Evolutionary conservation across 2,888 invertebrate species (phyloP).

Genomic region (Drosophila demipolita): DNA sequence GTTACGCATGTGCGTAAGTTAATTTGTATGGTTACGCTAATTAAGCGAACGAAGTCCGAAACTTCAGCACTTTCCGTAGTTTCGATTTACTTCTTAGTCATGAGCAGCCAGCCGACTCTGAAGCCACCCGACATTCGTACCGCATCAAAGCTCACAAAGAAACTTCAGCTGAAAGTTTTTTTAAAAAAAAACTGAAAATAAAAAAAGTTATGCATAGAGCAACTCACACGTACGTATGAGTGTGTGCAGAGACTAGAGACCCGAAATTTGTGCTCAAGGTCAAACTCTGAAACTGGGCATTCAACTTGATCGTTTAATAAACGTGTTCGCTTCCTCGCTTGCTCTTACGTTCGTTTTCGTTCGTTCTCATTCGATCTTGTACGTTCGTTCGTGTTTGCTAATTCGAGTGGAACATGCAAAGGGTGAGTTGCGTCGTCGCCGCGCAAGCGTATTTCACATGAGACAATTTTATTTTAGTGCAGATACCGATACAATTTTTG

Average conservation of each 20-base stretch:
- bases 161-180: constrained; percentile 35
- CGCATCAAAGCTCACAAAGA: constrained; percentile 54
- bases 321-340: constrained; percentile 66
- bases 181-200: neutral
- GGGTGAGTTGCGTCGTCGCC: constrained; percentile 51
- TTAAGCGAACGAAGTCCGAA: constrained; percentile 51
- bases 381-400: constrained; percentile 44
- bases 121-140: constrained; percentile 42
- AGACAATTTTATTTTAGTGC: constrained; percentile 41
- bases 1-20: constrained; percentile 78
- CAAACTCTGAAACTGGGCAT: constrained; percentile 82
- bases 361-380: constrained; percentile 43
- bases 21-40: constrained; percentile 72
- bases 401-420: constrained; percentile 52
- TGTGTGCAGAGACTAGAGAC: constrained; percentile 49
- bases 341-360: constrained; percentile 47
- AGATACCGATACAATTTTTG: constrained; percentile 32
- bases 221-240: constrained; percentile 26
- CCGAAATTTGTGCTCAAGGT: constrained; percentile 83
- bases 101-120: constrained; percentile 45
- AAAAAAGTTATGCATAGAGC: constrained; percentile 2
- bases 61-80: constrained; percentile 50
- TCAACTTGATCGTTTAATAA: constrained; percentile 83
- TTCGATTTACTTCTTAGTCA: constrained; percentile 28
- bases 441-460: constrained; percentile 64